A percentile compares a stretch with the other conserved stretches of the same genome.
Conservation (phyloP, 2,113 vertebrate species). For the Strix aluco region DNA sequence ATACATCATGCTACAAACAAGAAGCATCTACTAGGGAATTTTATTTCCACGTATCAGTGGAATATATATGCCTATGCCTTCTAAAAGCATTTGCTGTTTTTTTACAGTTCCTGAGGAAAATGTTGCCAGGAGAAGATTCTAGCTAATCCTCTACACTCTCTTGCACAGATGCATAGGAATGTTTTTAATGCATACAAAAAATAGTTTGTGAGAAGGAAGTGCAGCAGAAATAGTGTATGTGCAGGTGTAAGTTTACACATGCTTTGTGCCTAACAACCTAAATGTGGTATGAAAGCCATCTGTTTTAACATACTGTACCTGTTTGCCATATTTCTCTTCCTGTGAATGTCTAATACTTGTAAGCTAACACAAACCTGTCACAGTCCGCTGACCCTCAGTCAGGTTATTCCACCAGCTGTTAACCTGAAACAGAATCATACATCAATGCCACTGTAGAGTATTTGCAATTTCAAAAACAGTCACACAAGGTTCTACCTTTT, state of each 20-base stretch:
- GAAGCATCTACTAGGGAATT: background rate
- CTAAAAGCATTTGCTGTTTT: background rate
- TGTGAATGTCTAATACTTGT: slow-evolving; percentile 82
- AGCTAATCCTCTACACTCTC: background rate
- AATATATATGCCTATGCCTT: background rate
- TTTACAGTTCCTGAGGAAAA: background rate
- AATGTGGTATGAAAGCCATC: slow-evolving; percentile 51
- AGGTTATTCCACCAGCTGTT: slow-evolving; percentile 96
- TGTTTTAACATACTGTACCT: slow-evolving; percentile 79
- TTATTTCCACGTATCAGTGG: background rate
- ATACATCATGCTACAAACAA: background rate
- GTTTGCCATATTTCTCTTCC: slow-evolving; percentile 77
- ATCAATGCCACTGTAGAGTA: background rate
- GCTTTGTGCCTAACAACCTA: slow-evolving; percentile 37
- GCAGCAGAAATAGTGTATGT: background rate
- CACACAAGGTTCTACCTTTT: background rate
- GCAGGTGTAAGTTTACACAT: slow-evolving; percentile 19
- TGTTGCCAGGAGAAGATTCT: background rate
- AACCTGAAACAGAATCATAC: slow-evolving; percentile 79
- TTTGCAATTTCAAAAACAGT: background rate
- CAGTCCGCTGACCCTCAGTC: slow-evolving; percentile 91
- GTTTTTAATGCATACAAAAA: background rate
- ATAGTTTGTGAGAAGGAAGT: background rate
- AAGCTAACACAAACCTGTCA: slow-evolving; percentile 91
- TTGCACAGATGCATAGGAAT: background rate